Evolutionary conservation across 1,140 invertebrate species (phyloP), one percentile per base, ranked within the genome.

Genomic region (Venturia canescens): DNA sequence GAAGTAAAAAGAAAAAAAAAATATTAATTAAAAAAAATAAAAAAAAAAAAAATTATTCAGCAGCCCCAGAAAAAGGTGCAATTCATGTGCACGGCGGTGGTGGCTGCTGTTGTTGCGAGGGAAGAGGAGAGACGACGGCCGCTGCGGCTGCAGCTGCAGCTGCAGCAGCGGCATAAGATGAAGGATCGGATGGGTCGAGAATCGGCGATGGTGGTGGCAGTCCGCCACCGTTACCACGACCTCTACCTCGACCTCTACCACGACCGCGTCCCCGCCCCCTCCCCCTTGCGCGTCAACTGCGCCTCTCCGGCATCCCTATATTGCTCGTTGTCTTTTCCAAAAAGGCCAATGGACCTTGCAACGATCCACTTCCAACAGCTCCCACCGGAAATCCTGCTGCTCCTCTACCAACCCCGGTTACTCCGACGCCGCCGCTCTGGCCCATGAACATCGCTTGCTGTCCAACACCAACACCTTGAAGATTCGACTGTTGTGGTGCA

Each of bases 291-390:
- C 93, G 93, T 93, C 93, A 93, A 93, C 93, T 93, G 85, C 93
- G 88, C 86, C 92, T 92, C 87, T 94, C 94, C 15, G 93, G 93
- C 93, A 95, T 94, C 66, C 95, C 95, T 90, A 95, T 95, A 86
- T 94, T 95, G 88, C 94, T 95, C 85, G 95, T 95, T 80, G 94
- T 95, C 91, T 95, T 95, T 89, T 95, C 95, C 67, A 96, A 90
- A 84, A 93, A 95, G 13, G 95, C 94, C 76, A 95, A 87, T 9
- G 95, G 95, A 44, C 94, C 94, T 81, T 95, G 94, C 27, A 95
- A 87, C 11, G 93, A 87, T 48, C 91, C 93, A 77, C 81, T 89
- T 18, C 90, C 90, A 13, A 90, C 88, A 63, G 86, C 85, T 57
- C 85, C 87, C 11, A 90, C 89, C 13, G 88, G 85, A 53, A 91